Base-by-base conservation (phyloP, 2,888 invertebrate genomes). In the Limnephilus rhombicus region DNA sequence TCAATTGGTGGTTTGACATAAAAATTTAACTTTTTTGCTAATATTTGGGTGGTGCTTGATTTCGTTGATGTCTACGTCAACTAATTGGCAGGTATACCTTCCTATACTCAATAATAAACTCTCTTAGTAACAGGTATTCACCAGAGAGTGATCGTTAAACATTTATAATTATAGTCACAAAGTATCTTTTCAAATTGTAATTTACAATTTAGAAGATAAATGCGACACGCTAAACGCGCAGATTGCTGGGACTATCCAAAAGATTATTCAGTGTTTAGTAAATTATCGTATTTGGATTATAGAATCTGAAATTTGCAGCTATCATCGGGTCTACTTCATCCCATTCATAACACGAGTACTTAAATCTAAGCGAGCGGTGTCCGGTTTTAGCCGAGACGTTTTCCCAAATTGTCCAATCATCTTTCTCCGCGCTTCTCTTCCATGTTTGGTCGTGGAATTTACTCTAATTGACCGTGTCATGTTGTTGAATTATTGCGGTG, bases 401-500 rank as follows among this genome's bases (percentile, higher is more conserved):
- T 53, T 87, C 49, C 68, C 31, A 89, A 80, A 80, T 89, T 89
- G 88, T 34, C 45, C 88, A 29, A 68, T 37, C 82, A 45, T 34
- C 90, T 90, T 90, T 90, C 90, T 81, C 90, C 34, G 41, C 82
- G 90, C 81, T 82, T 82, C 41, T 37, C 90, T 12, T 41, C 90
- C 90, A 90, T 31, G 49, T 90, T 90, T 90, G 82, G 90, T 82
- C 90, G 29, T 82, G 90, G 90, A 90, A 90, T 90, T 82, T 45
- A 90, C 90, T 90, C 90, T 90, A 90, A 90, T 90, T 90, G 88
- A 89, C 18, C 88, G 88, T 89, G 88, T 89, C 88, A 80, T 80
- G 88, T 37, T 80, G 80, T 37, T 89, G 88, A 89, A 89, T 80
- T 89, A 89, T 89, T 80, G 88, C 88, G 80, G 88, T 89, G 88